Evolutionary conservation across 2,113 vertebrate species (phyloP), one percentile per base, ranked within the genome.

Genomic region (Psilopsiagon aurifrons): DNA sequence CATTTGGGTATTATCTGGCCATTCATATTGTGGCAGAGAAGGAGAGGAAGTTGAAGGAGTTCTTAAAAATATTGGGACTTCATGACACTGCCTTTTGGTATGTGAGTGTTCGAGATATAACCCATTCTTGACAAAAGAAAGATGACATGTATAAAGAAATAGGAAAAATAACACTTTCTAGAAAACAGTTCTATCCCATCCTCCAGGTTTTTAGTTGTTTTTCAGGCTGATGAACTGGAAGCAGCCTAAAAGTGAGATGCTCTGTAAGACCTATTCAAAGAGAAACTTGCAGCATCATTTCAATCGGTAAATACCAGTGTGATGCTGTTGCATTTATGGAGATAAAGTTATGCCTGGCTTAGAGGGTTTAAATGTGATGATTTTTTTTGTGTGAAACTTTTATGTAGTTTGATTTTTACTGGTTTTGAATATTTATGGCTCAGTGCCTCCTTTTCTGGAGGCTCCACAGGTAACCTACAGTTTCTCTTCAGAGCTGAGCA

Each of bases 21-120:
- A 99, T 99, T 95, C 99, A 99, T 57, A 98, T 99, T 22, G 99
- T 98, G n/a, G 99, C 99, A 10, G 99, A 99, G 95, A 99, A 99
- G 97, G 99, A 99, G 88, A 99, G 99, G 44, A 98, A 98, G 28
- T 96, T 99, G 63, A 99, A 99, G 96, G 99, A 99, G 76, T 99
- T 99, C 97, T 98, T 99, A 98, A 99, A 98, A 93, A 99, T 99
- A 97, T 97, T 99, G 99, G 99, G 99, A 25, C 99, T 99, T 37
- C 99, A 99, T 3, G 98, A 99, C 97, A 99, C 99, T 2, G 98
- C 99, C 17, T 99, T 99, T 98, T 99, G 99, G 99, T 99, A 98
- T 59, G 98, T 97, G 76, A 75, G 63, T 73, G 84, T 41, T 79
- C 10, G 37, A 3, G 29, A 0, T 33, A 17, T 33, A 17, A 24